Evolutionary conservation across 53 echinoderm and acorn worm genomes (phyloP), one percentile per base, ranked within the genome.

Genomic region (Hippasteria phrygiana): DNA sequence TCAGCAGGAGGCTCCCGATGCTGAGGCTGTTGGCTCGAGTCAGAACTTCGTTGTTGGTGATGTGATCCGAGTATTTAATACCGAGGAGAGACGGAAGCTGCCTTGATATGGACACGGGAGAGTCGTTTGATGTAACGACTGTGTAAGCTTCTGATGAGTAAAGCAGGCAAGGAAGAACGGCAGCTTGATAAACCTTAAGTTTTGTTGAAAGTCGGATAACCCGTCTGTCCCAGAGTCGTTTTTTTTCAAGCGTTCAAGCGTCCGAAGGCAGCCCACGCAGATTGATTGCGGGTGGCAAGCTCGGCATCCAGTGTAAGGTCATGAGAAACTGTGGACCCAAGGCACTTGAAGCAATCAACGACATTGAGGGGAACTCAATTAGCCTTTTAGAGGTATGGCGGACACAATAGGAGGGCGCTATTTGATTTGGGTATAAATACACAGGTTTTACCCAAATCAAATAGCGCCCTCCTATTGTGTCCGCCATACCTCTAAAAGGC

Each of bases 21-120:
- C 70, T 70, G 70, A 70, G 70, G 36, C 70, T 70, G 70, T 70
- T 70, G 70, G 70, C 70, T 70, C 70, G 70, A 1, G 1, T 69
- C 69, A 69, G 69, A 3, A 33, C 69, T 69, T 69, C 69, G 34
- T 69, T 33, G 34, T 69, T 32, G 34, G 69, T 69, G 22, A 69
- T 69, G 13, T 33, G 38, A 35, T 70, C 37, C 37, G 37, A 70
- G 11, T 70, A 36, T 35, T 35, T 70, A 12, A 70, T 70, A 12
- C 69, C 69, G 7, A 32, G 69, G 35, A 69, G 69, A 69, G 70
- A 70, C 37, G 0, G 37, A 18, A 70, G 1, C 37, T 70, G 37
- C 17, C 70, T 69, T 69, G n/a, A 48, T 48, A 14, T 48, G 48
- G 48, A 48, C 14, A 10, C 14, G 48, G 48, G 48, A 48, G 48